These are phyloP conservation scores for Coracopsis vasa DNA, from an alignment of 2,113 vertebrate species.

Conservation along the genomic window DNA sequence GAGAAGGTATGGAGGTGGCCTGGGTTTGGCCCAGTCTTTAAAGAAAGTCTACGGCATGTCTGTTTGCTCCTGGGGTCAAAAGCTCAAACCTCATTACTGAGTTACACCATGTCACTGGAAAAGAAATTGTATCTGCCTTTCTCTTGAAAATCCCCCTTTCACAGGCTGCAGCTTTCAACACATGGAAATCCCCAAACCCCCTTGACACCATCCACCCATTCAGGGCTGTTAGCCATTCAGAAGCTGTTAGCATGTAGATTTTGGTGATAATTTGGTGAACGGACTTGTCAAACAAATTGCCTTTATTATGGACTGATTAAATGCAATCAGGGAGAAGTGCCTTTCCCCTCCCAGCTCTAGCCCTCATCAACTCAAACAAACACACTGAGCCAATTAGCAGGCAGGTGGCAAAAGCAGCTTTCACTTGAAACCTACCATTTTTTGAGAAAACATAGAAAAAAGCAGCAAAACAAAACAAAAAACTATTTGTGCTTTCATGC, in stretches of 20 bases:
- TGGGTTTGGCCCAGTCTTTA: neutral
- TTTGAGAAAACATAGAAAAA: neutral
- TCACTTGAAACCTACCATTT: conserved; percentile 44
- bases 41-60: neutral
- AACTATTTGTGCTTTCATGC: neutral
- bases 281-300: conserved; percentile 69
- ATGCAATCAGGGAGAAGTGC: conserved; percentile 39
- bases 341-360: neutral
- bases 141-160: neutral
- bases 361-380: conserved; percentile 58
- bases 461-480: neutral
- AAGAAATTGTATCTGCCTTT: neutral
- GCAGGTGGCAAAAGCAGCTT: conserved; percentile 60
- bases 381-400: conserved; percentile 61
- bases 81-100: neutral
- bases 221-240: conserved; percentile 27
- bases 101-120: neutral
- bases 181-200: neutral
- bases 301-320: conserved; percentile 63
- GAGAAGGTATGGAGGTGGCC: neutral
- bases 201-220: neutral
- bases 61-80: neutral
- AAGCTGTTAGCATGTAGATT: conserved; percentile 57
- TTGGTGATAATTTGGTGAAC: conserved; percentile 62
- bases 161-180: neutral